Base-by-base conservation (phyloP, 2,113 vertebrate species). In the Crotalus horridus region DNA sequence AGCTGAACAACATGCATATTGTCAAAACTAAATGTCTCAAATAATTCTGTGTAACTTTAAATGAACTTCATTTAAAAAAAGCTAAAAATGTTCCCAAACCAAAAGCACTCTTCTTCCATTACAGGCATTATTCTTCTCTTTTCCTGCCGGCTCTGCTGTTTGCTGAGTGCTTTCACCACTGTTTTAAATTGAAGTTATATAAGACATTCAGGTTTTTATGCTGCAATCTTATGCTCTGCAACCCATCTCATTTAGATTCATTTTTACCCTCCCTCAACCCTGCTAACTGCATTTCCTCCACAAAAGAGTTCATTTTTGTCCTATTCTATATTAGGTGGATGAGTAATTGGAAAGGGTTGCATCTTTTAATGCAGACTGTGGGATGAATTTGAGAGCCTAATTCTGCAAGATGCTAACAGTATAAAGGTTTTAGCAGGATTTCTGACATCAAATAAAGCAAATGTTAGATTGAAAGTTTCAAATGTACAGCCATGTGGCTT, bases 21-120 rank as follows among this genome's bases (percentile, higher is more conserved):
- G 54, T 94, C 92, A 43, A 96, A 96, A 93, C 54, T 93, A 91
- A 96, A 95, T 91, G 91, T 94, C 96, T 89, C 94, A 95, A 96
- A 96, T 94, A 94, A 94, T 92, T 97, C 91, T 95, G 93, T 96
- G 94, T 94, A 97, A 96, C 94, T 96, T 96, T 94, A 93, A 96
- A 95, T 92, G 74, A 93, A n/a, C 95, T 92, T 88, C 85, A 10
- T 20, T 29, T 20, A 88, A 93, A 90, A 93, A 2, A 86, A 94
- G 29, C 61, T 85, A 93, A 92, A 96, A 94, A 90, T 88, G 85
- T 9, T 94, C 54, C 93, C 86, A 58, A 89, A 26, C 51, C 21
- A 61, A 64, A 26, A 92, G 87, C 89, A 39, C 87, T 24, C 0
- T 56, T 92, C 87, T 92, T 94, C 59, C 95, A 95, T 93, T 94